phyloP scores from a whole-genome alignment of 2,113 vertebrate genomes.

The Hyperoodon ampullatus region DNA sequence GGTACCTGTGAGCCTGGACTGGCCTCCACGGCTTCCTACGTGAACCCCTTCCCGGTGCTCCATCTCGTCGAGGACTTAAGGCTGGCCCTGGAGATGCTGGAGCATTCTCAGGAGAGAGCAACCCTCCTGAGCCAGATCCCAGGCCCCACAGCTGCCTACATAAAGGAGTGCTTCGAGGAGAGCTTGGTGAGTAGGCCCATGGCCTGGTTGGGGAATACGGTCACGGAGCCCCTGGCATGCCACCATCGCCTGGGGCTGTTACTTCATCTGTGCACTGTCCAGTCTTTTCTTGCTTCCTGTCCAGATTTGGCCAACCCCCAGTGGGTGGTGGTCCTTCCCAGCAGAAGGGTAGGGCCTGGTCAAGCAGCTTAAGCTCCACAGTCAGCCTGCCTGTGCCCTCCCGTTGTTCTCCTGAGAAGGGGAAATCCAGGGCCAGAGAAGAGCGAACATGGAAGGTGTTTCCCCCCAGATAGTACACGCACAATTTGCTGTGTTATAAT shows the following conservation, averaged over 20 bases:
- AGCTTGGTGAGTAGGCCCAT: constrained; percentile 85
- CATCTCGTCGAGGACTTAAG: constrained; percentile 91
- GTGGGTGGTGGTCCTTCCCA: neutral
- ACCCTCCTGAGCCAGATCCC: constrained; percentile 88
- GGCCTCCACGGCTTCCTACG: constrained; percentile 81
- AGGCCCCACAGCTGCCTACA: constrained; percentile 84
- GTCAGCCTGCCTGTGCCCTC: neutral
- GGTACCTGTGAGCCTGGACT: constrained; percentile 82
- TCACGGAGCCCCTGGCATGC: neutral
- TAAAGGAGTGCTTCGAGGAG: constrained; percentile 89
- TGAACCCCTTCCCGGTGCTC: constrained; percentile 86
- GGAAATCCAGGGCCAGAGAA: neutral
- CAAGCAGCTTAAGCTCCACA: neutral
- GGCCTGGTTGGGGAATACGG: neutral
- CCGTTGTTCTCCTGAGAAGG: neutral
- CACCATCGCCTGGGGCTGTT: neutral
- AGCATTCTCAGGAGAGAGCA: constrained; percentile 85
- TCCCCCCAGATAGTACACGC: too few species aligned
- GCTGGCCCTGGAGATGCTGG: constrained; percentile 87
- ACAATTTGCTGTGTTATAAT: neutral
- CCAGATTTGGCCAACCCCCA: neutral
- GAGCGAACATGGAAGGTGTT: neutral
- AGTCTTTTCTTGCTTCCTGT: neutral
- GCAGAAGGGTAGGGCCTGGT: neutral
- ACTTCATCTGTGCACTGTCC: neutral